These are phyloP conservation scores for Meleagris gallopavo DNA, from an alignment of 2,113 vertebrate genomes.

Conservation along the genomic window DNA sequence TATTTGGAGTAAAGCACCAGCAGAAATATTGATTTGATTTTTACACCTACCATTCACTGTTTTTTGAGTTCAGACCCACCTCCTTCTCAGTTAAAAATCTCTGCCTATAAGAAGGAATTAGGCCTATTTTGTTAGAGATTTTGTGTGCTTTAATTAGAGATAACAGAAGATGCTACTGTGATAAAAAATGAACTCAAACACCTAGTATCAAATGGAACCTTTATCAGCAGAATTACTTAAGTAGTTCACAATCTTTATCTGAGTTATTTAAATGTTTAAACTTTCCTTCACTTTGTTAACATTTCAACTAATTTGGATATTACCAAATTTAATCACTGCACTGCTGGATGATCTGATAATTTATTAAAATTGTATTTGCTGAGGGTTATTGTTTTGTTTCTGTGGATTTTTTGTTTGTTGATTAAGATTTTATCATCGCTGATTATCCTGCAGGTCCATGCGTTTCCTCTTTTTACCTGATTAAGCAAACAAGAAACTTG, in stretches of 20 bases:
- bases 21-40: background rate
- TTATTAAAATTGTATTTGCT: background rate
- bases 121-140: background rate
- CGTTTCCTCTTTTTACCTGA: background rate
- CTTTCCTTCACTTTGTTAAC: background rate
- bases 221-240: background rate
- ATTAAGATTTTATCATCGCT: background rate
- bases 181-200: background rate
- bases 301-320: background rate
- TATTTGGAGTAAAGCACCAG: background rate
- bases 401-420: background rate
- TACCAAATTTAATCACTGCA: background rate
- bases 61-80: background rate
- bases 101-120: background rate
- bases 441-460: background rate
- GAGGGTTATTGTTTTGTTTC: background rate
- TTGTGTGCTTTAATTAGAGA: background rate
- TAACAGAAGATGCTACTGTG: background rate
- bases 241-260: background rate
- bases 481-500: background rate
- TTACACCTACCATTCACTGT: background rate
- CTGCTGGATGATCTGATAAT: background rate
- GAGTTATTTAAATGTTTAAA: background rate
- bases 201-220: background rate
- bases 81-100: background rate